Base-by-base conservation (phyloP, 2,888 invertebrate species). In the Cephus rjabovi region DNA sequence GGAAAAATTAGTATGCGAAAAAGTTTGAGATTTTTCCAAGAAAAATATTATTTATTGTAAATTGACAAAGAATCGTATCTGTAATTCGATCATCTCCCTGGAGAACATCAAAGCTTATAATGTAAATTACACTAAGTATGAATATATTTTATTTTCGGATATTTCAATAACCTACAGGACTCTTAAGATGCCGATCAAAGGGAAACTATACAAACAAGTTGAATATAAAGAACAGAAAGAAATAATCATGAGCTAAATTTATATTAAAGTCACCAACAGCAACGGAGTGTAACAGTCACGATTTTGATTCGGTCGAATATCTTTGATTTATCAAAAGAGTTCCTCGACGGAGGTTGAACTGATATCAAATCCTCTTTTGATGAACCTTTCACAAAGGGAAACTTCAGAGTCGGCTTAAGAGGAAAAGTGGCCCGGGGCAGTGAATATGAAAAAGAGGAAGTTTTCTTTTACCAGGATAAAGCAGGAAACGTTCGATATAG, bases 301-400 rank as follows among this genome's bases (percentile, higher is more conserved):
- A 56, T 23, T 56, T 56, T 56, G 56, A 56, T 56, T 56, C 56
- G 0, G 15, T 56, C 56, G 56, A 56, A 56, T 56, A 56, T 71
- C 71, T 71, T 71, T 71, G 71, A 71, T 71, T 71, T 31, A 71
- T 71, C 71, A 71, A n/a, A 30, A 33, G 70, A 12, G 12, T 34
- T 12, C 6, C 12, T 56, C 9, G 6, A 23, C 9, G 23, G 23
- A 56, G 23, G 56, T 23, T 9, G 56, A 23, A 56, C 74, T 30
- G 74, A 35, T 30, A 34, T 33, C 23, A 74, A 74, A 74, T 34
- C 35, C 74, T 12, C 35, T 74, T 74, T 74, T 74, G 74, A 74
- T 74, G 35, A 74, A 74, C 35, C 74, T 4, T n/a, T 23, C 34
- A 74, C 12, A 71, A 71, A 71, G 31, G 30, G 74, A 12, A 37